Conservation (phyloP, 2,113 vertebrate species). For the Poeciliopsis prolifica region DNA sequence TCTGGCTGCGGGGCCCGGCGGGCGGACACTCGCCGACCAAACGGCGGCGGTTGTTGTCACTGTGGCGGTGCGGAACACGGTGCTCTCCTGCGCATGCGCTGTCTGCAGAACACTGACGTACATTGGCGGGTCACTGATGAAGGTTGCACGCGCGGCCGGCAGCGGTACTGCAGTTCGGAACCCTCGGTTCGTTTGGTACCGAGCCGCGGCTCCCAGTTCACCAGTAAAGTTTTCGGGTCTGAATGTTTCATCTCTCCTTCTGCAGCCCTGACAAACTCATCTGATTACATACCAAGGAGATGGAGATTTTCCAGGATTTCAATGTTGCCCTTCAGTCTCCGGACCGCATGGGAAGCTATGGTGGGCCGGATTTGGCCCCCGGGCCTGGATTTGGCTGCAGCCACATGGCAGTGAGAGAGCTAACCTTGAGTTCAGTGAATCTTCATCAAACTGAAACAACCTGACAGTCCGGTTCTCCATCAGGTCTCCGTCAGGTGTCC, state of each 20-base stretch:
- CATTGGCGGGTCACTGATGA: slow-evolving; percentile 9
- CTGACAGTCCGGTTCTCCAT: not conserved
- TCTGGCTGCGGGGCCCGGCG: not conserved
- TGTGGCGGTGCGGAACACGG: slow-evolving; percentile 25
- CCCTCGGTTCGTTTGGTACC: too few relatives aligned
- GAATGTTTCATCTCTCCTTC: too few relatives aligned
- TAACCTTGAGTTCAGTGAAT: not conserved
- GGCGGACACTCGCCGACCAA: slow-evolving; percentile 11
- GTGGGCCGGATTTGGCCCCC: too few relatives aligned
- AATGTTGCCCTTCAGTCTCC: too few relatives aligned
- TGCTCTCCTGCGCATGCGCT: slow-evolving; percentile 39
- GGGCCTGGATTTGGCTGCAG: too few relatives aligned
- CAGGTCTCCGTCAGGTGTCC: too few relatives aligned
- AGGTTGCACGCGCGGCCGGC: not conserved
- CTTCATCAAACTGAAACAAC: not conserved
- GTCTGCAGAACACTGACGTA: slow-evolving; percentile 22
- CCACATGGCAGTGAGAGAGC: too few relatives aligned
- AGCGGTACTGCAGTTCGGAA: not conserved
- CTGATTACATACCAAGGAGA: too few relatives aligned
- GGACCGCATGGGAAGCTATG: too few relatives aligned
- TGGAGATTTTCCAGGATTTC: too few relatives aligned
- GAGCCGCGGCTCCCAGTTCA: too few relatives aligned
- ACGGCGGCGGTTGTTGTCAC: slow-evolving; percentile 47
- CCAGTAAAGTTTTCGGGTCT: too few relatives aligned
- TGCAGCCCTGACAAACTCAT: not conserved